Conservation (phyloP, 2,888 invertebrate genomes). For the Harpagoxenus sublaevis region DNA sequence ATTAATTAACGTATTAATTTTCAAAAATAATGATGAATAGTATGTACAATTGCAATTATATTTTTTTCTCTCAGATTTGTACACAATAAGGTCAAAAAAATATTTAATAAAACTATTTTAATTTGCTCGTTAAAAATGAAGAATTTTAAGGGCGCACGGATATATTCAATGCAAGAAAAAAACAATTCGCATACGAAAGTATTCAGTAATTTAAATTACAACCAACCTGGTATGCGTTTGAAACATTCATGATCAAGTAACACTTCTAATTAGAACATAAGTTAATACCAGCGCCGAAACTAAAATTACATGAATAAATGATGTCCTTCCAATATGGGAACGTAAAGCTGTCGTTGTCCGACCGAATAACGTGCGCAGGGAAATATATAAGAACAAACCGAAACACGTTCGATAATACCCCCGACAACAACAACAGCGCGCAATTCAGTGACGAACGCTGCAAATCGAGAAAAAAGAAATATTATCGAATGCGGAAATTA, state of each 20-base stretch:
- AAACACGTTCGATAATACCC: conserved; percentile 34
- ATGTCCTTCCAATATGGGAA: conserved; percentile 23
- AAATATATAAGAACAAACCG: conserved; percentile 45
- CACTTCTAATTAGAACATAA: conserved; percentile 34
- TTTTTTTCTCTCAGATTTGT: background rate
- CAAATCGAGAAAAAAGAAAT: conserved; percentile 49
- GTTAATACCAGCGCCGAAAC: conserved; percentile 15
- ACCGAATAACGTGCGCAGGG: conserved; percentile 6
- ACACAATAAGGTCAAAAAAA: background rate
- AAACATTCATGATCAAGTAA: conserved; percentile 13
- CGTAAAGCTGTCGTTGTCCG: conserved; percentile 38
- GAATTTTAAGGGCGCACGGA: background rate
- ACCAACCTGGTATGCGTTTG: background rate
- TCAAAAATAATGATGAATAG: conserved; percentile 14
- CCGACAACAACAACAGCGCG: conserved; percentile 1
- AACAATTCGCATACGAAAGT: background rate
- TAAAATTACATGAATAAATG: conserved; percentile 48
- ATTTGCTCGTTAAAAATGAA: background rate
- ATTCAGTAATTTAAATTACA: conserved; percentile 11
- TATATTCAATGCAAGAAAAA: background rate
- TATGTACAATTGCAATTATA: background rate
- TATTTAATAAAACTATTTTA: background rate
- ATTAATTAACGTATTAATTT: background rate
- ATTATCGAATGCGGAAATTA: conserved; percentile 56
- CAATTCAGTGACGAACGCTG: conserved; percentile 42